A percentile compares a stretch with the other conserved stretches of the same genome.
These are phyloP conservation scores for Catocala sponsa DNA, from an alignment of 2,888 invertebrate genomes.

Conservation along the genomic window DNA sequence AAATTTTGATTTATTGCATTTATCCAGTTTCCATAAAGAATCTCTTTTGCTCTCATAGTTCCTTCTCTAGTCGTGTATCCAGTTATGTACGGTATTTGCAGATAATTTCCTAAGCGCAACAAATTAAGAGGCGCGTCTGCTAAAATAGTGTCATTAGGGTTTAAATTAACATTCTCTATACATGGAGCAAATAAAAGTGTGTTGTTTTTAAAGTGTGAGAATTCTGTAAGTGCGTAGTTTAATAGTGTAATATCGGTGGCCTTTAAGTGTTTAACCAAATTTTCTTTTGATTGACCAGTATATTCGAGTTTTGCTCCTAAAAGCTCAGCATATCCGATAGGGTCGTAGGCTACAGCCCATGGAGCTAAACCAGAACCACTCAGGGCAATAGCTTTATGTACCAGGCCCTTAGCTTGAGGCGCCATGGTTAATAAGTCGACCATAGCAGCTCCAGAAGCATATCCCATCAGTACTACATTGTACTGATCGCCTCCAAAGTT, in stretches of 20 bases:
- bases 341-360: constrained; percentile 80
- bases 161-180: too few species aligned
- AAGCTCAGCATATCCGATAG: constrained; percentile 65
- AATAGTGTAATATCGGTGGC: constrained; percentile 62
- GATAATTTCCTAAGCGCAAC: too few species aligned
- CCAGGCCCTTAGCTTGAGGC: constrained; percentile 61
- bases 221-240: constrained; percentile 56
- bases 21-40: too few species aligned
- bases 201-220: constrained; percentile 67
- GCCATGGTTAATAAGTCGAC: constrained; percentile 78
- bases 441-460: constrained; percentile 92
- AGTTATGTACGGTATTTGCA: too few species aligned
- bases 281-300: constrained; percentile 51
- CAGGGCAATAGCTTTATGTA: constrained; percentile 74
- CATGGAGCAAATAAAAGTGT: constrained; percentile 46
- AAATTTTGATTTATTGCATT: too few species aligned
- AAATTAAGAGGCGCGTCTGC: too few species aligned
- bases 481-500: constrained; percentile 87
- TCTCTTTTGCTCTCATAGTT: too few species aligned
- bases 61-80: too few species aligned
- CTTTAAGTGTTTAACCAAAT: constrained; percentile 64
- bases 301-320: constrained; percentile 68
- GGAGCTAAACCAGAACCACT: constrained; percentile 79
- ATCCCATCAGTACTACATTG: constrained; percentile 93
- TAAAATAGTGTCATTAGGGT: too few species aligned